These are phyloP conservation scores for Gymnocypris eckloni DNA, from an alignment of 2,797 vertebrate species.

Conservation along the genomic window DNA sequence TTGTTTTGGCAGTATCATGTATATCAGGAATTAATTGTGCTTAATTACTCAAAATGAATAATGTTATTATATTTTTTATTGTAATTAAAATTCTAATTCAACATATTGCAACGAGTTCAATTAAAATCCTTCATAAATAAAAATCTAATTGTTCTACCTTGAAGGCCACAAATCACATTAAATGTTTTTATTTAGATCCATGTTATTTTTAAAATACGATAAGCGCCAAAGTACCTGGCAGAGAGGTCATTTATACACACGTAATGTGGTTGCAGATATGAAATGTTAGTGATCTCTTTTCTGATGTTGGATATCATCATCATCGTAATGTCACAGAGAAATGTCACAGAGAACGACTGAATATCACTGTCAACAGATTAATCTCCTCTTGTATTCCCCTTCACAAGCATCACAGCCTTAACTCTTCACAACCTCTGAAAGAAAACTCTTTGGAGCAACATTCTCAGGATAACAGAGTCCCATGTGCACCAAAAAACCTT, in stretches of 20 bases:
- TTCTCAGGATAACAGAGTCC: constrained; percentile 24
- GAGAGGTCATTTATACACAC: not conserved
- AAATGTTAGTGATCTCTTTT: not conserved
- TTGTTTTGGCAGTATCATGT: not conserved
- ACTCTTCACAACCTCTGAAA: not conserved
- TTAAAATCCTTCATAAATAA: not conserved
- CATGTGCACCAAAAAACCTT: constrained; percentile 14
- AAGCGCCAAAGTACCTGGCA: not conserved
- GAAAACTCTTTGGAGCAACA: not conserved
- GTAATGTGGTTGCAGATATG: not conserved
- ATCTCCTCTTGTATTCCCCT: not conserved
- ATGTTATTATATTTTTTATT: not conserved
- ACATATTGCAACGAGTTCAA: not conserved
- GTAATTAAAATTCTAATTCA: not conserved
- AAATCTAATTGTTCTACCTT: not conserved
- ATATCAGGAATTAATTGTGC: not conserved
- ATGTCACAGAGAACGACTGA: not conserved
- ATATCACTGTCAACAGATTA: not conserved
- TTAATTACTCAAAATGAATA: not conserved
- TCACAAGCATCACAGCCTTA: not conserved
- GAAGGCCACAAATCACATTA: not conserved
- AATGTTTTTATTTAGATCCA: not conserved
- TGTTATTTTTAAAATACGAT: not conserved
- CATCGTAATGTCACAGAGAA: not conserved
- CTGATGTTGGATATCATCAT: not conserved